phyloP scores from a whole-genome alignment of 2,113 vertebrate species.

The Falco punctatus region DNA sequence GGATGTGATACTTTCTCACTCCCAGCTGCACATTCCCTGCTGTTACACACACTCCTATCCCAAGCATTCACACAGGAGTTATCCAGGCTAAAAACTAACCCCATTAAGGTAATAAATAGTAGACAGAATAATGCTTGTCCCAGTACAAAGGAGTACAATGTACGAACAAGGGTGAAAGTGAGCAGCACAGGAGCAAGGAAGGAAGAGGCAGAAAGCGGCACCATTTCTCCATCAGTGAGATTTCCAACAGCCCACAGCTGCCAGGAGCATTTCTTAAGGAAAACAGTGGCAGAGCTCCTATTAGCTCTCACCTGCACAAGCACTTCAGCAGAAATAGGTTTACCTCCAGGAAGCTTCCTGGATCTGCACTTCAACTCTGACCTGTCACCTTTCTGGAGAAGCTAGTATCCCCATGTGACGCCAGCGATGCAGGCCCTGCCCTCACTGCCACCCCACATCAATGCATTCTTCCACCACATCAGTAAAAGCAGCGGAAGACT shows the following conservation, averaged over 20 bases:
- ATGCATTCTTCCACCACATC: accelerated
- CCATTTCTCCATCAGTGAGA: neutral
- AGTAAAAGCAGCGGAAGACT: neutral
- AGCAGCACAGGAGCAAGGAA: neutral
- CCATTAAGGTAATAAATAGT: neutral
- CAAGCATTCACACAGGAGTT: neutral
- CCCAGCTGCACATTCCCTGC: neutral
- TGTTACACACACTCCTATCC: neutral
- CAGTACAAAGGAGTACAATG: neutral
- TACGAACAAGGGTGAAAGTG: neutral
- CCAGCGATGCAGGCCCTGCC: neutral
- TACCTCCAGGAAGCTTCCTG: neutral
- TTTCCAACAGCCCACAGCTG: neutral
- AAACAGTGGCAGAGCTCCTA: neutral
- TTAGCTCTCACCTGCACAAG: neutral
- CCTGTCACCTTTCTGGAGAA: neutral
- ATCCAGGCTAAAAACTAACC: neutral
- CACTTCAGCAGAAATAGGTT: neutral
- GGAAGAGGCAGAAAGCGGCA: neutral
- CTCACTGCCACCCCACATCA: neutral
- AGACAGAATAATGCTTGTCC: neutral
- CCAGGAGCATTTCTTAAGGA: neutral
- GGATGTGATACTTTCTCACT: neutral
- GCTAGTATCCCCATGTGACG: neutral
- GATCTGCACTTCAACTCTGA: neutral